Base-by-base conservation (phyloP, 2,888 invertebrate species). In the Zeuzera pyrina region DNA sequence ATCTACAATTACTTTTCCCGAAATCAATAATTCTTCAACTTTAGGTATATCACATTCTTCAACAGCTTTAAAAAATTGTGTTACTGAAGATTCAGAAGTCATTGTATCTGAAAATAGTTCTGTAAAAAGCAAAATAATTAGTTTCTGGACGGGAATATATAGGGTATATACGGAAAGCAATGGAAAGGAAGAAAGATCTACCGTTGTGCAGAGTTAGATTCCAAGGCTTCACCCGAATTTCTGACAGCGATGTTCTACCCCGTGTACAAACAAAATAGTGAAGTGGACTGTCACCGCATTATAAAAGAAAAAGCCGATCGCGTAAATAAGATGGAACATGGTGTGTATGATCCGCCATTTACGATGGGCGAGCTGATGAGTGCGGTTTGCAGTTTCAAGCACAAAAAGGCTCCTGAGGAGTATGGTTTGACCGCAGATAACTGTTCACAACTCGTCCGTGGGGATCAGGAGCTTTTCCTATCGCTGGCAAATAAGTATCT, bases 101-200 rank as follows among this genome's bases (percentile, higher is more conserved):
- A n/a, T n/a, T n/a, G n/a, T 0, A 38, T 37, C 23, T 42, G 41
- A 38, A 42, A 38, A 19, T 28, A 30, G 8, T 45, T 42, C 26
- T 42, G 40, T 14, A 10, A 8, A 8, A 35, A 26, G 15, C 42
- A 41, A 13, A 33, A 39, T 1, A 27, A 22, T 45, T 11, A 23
- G 33, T 2, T 10, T 39, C 3, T 42, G 42, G 47, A 40, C 45
- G 4, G 43, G 39, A 2, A 38, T 36, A 2, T 41, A 41, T 29
- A 35, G 34, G 3, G 35, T 39, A n/a, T 3, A 33, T 42, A 1
- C 15, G 36, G 7, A 25, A 11, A 7, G 19, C 29, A 1, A 2
- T n/a, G 7, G 13, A 7, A 10, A 24, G 26, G 11, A 10, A 13
- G 10, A 30, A 30, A 13, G 26, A 32, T 8, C 5, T 19, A 2